Percentiles rank a stretch among this genome's conserved stretches.
Evolutionary conservation across 2,888 invertebrate species (phyloP).

Genomic region (Mesorhabditis belari): DNA sequence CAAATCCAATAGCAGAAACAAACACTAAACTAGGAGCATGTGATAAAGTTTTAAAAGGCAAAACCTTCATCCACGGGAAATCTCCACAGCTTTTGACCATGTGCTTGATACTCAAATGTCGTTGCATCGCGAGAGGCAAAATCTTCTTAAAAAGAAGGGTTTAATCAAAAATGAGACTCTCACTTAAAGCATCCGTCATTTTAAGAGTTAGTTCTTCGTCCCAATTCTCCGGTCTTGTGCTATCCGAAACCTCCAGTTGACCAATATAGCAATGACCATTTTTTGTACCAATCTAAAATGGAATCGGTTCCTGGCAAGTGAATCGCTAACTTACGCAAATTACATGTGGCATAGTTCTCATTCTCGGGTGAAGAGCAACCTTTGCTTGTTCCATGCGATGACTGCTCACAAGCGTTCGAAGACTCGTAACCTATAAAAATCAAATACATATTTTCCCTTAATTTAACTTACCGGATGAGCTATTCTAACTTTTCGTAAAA

Average conservation of each 20-base stretch:
- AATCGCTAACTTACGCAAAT: neutral
- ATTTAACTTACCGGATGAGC: no score
- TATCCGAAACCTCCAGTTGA: no score
- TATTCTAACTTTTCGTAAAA: no score
- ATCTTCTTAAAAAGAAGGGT: neutral
- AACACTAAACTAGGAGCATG: neutral
- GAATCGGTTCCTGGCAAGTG: neutral
- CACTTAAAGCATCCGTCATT: neutral
- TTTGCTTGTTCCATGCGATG: neutral
- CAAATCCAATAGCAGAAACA: neutral
- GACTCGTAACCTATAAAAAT: neutral
- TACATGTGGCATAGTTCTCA: neutral
- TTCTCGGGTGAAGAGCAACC: neutral
- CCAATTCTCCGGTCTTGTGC: neutral
- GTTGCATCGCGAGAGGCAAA: neutral
- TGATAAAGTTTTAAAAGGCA: neutral
- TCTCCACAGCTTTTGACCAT: no score
- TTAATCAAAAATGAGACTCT: neutral
- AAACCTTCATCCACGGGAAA: neutral
- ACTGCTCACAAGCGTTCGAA: neutral
- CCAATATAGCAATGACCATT: neutral
- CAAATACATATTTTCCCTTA: neutral
- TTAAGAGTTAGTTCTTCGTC: neutral
- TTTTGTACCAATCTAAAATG: neutral
- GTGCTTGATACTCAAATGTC: neutral